A percentile compares a stretch with the other conserved stretches of the same genome.
Evolutionary conservation across 2,113 vertebrate species (phyloP).

Genomic region (Carassius carassius): DNA sequence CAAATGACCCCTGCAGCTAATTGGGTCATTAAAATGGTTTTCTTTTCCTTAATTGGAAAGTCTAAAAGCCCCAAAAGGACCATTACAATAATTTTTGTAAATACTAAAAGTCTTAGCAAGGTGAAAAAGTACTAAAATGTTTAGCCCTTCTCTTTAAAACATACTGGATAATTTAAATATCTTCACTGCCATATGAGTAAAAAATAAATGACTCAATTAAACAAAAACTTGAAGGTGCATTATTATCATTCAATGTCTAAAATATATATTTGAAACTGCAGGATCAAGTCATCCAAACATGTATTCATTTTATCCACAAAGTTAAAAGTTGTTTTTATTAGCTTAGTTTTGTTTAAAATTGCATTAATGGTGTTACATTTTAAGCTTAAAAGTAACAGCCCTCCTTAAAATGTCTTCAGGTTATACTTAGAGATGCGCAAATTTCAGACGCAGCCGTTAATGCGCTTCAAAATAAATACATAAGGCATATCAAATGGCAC

Average conservation of each 20-base stretch:
- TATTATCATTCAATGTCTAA: too few species aligned
- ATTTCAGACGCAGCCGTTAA: constrained; percentile 13
- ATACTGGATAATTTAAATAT: too few species aligned
- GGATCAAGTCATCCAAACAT: background rate
- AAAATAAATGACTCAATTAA: too few species aligned
- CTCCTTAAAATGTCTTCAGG: constrained; percentile 10
- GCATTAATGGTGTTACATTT: background rate
- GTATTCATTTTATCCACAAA: background rate
- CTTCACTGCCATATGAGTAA: too few species aligned
- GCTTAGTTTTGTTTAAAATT: background rate
- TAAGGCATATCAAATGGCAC: constrained; percentile 38
- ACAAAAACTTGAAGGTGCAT: background rate
- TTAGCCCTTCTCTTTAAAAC: too few species aligned
- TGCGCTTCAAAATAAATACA: constrained; percentile 35
- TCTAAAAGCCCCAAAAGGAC: constrained; percentile 17
- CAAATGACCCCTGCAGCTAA: constrained; percentile 54
- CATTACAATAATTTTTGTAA: constrained; percentile 29
- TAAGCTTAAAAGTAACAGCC: background rate
- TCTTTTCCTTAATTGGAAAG: constrained; percentile 47
- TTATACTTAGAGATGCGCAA: constrained; percentile 28
- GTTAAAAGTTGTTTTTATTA: constrained; percentile 1
- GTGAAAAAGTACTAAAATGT: background rate
- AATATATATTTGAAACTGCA: background rate
- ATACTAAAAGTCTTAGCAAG: constrained; percentile 9
- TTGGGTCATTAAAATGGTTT: constrained; percentile 45